Base-by-base conservation (phyloP, 2,888 invertebrate genomes). In the Drosophila borealis region DNA sequence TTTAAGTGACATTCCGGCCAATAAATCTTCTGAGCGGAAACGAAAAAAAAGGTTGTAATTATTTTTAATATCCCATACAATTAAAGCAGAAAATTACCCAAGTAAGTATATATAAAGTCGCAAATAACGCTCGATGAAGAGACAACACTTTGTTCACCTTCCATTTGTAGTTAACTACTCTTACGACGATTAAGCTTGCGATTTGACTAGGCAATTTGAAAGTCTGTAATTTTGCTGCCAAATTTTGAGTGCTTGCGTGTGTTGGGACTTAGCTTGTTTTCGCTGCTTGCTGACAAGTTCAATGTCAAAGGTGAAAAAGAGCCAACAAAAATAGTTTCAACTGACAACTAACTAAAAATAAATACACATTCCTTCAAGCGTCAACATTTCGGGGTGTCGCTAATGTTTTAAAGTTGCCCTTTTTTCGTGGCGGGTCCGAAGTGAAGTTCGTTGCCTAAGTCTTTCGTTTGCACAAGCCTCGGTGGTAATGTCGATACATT, bases 381-480 rank as follows among this genome's bases (percentile, higher is more conserved):
- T 46, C 36, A 44, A n/a, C 8, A n/a, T 62, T 41, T 25, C n/a
- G 13, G 49, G 54, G 64, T 49, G 41, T 44, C 25, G 14, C 19
- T 29, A 62, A 37, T 48, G 61, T 37, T 41, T 21, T 33, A 29
- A 11, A 13, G 19, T n/a, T 48, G 44, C 19, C 13, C 17, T 21
- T 46, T 37, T 39, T 54, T 44, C 17, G 29, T 29, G 34, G 21
- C 37, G 41, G 36, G 3, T 21, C 19, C 36, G 41, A 39, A 53
- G 29, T 51, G 21, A 55, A 74, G 88, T 85, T 88, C 57, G 85
- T 86, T 86, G 81, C 80, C 54, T 72, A 88, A 85, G 88, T 85
- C 83, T 60, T 82, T 85, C 67, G 82, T 85, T 82, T 82, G 74
- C 69, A 39, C 37, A 65, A 55, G 61, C 50, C 17, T 10, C 36